Conservation (phyloP, 2,797 vertebrate species). For the Aselliscus stoliczkanus region DNA sequence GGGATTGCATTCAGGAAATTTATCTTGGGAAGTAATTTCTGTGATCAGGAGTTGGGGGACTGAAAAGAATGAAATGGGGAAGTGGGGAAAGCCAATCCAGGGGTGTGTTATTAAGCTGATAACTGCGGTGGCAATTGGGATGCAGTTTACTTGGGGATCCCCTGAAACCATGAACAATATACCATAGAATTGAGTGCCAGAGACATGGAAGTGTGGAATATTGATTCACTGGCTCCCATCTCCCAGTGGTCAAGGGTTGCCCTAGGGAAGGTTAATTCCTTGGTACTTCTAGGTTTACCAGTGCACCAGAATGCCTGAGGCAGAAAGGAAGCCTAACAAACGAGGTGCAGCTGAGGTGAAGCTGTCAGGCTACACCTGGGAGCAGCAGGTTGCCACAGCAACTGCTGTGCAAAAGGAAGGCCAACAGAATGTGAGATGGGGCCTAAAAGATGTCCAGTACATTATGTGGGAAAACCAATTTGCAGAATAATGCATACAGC, state of each 20-base stretch:
- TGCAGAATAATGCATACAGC: not conserved
- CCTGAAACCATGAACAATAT: not conserved
- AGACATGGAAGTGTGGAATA: not conserved
- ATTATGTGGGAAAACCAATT: not conserved
- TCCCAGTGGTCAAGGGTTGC: not conserved
- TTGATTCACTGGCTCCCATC: not conserved
- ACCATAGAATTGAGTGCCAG: not conserved
- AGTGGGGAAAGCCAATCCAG: not conserved
- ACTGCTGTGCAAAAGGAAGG: not conserved
- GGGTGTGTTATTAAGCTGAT: not conserved
- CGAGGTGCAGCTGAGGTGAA: not conserved
- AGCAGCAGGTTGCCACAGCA: constrained; percentile 17
- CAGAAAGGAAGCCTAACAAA: not conserved
- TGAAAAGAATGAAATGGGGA: not conserved
- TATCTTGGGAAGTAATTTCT: not conserved
- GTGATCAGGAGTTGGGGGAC: not conserved
- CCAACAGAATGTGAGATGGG: not conserved
- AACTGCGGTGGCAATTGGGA: not conserved
- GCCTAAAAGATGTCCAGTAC: not conserved
- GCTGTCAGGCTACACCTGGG: not conserved
- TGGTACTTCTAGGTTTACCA: not conserved
- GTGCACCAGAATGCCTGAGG: not conserved
- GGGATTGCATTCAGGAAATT: not conserved
- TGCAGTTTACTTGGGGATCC: not conserved
- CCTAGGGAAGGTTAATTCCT: not conserved